Conservation (phyloP, 2,113 vertebrate species). For the Chascanopsetta lugubris region DNA sequence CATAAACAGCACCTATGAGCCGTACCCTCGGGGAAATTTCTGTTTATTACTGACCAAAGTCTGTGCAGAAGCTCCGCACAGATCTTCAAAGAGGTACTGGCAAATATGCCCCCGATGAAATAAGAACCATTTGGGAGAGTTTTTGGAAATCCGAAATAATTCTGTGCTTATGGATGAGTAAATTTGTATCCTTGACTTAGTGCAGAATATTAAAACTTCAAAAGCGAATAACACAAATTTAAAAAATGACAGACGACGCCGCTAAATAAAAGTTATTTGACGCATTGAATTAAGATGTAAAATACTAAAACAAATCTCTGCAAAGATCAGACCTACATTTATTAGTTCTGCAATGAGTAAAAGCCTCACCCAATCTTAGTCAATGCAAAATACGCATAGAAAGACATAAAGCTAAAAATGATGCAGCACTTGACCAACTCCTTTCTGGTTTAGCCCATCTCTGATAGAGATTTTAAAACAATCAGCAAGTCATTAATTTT, state of each 20-base stretch:
- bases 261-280: neutral
- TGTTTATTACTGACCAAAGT: slow-evolving; percentile 75
- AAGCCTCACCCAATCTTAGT: neutral
- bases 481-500: neutral
- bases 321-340: neutral
- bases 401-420: neutral
- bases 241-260: neutral
- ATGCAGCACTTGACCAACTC: neutral
- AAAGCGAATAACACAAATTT: slow-evolving; percentile 2
- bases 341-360: neutral
- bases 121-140: slow-evolving; percentile 61
- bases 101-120: slow-evolving; percentile 66
- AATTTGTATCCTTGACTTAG: slow-evolving; percentile 39
- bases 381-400: neutral
- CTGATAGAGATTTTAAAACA: neutral
- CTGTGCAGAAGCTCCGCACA: slow-evolving; percentile 60
- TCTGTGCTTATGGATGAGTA: slow-evolving; percentile 39
- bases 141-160: slow-evolving; percentile 59
- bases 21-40: slow-evolving; percentile 66
- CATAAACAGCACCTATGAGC: slow-evolving; percentile 72
- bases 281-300: neutral
- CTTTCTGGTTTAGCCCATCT: too few relatives aligned
- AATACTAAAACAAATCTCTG: neutral
- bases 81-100: slow-evolving; percentile 65
- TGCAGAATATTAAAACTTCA: slow-evolving; percentile 16